Conservation (phyloP, 2,797 vertebrate genomes). For the Sebastolobus altivelis region DNA sequence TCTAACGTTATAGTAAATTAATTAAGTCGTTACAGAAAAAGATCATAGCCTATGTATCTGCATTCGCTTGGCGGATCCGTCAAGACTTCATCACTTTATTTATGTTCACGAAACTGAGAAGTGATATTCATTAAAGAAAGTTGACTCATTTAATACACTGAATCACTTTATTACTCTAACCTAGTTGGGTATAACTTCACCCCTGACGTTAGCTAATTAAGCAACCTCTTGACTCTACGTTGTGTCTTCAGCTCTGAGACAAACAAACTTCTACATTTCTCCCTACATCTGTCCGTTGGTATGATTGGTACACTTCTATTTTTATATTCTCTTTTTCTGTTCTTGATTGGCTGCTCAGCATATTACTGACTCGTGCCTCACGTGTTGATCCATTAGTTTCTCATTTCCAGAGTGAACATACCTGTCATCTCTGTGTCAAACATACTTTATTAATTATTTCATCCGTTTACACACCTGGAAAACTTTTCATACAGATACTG, state of each 20-base stretch:
- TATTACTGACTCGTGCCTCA: neutral
- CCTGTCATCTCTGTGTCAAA: conserved; percentile 2
- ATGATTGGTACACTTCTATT: neutral
- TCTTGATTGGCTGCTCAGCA: neutral
- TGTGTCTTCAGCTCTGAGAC: neutral
- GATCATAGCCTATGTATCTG: no score
- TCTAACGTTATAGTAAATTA: no score
- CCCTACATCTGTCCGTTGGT: no score
- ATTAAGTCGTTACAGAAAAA: no score
- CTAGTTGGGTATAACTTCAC: neutral
- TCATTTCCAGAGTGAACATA: neutral
- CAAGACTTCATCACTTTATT: no score
- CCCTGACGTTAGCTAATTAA: neutral
- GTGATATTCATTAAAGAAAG: no score
- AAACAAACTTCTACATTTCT: neutral
- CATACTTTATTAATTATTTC: neutral
- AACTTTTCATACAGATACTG: neutral
- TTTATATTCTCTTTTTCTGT: neutral
- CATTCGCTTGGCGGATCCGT: no score
- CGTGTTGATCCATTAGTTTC: neutral
- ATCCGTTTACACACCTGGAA: neutral
- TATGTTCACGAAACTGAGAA: no score
- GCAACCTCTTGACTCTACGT: neutral
- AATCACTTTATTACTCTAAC: no score
- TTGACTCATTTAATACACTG: no score